Percentiles rank a stretch among this genome's conserved stretches.
These are phyloP conservation scores for Osedax frankpressi DNA, from an alignment of 2,888 invertebrate species.

Conservation along the genomic window DNA sequence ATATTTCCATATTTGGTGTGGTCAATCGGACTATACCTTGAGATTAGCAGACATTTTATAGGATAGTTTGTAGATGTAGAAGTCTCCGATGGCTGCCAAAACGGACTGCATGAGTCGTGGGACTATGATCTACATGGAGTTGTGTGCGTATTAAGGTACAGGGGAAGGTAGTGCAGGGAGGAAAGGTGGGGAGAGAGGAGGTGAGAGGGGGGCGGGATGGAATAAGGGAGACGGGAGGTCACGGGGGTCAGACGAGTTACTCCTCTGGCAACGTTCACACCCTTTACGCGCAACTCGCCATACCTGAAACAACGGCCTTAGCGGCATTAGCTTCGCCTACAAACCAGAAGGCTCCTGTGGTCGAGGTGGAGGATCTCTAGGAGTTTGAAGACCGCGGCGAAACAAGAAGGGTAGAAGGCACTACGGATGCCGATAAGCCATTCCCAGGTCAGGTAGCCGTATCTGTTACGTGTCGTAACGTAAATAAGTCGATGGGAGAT, in stretches of 20 bases:
- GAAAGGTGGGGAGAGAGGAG: no score
- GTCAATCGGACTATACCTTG: not conserved
- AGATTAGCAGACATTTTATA: conserved; percentile 44
- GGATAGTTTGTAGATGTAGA: conserved; percentile 53
- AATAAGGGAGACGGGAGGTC: no score
- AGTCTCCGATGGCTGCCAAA: conserved; percentile 65
- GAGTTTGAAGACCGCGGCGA: conserved; percentile 63
- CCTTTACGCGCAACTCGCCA: no score
- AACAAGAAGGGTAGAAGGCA: conserved; percentile 67
- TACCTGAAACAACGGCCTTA: no score
- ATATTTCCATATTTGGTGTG: not conserved
- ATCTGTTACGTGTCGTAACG: no score
- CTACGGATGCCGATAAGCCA: conserved; percentile 77
- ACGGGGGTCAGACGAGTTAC: no score
- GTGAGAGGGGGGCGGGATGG: no score
- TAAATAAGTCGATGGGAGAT: no score
- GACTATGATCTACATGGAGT: conserved; percentile 52
- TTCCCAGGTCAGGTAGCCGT: conserved; percentile 89
- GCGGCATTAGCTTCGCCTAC: conserved; percentile 10
- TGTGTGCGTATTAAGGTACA: not conserved
- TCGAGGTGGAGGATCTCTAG: conserved; percentile 61
- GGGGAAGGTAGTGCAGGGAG: no score
- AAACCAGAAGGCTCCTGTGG: conserved; percentile 47
- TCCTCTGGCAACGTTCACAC: no score
- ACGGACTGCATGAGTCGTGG: conserved; percentile 71